Evolutionary conservation across 2,113 vertebrate genomes (phyloP), one percentile per base, ranked within the genome.

Genomic region (Azemiops feae): DNA sequence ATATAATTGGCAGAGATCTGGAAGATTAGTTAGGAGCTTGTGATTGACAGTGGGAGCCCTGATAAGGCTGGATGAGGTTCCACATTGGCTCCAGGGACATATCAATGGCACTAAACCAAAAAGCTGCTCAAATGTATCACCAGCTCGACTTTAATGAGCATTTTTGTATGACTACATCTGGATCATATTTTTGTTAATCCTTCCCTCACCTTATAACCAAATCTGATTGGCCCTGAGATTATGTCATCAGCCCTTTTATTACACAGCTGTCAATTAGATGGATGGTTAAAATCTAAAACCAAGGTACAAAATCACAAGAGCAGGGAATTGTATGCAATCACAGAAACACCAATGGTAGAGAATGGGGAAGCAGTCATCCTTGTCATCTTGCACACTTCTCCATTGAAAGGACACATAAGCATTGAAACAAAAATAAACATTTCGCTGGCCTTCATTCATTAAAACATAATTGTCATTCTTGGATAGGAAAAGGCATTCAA

Each of bases 401-500:
- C n/a, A 43, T 43, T 81, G 57, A 64, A 90, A 50, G 25, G 39
- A 90, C 25, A 50, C 57, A 18, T 47, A 50, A 50, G 43, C 89
- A 60, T 45, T 52, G 45, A 90, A 90, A 64, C 16, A n/a, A 69
- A 47, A 90, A n/a, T 27, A 69, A 7, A 90, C 89, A 69, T 47
- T 47, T 1, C 6, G 3, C 50, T 88, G 8, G 16, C 23, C 4
- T 89, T 58, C 97, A 96, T 95, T 97, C 96, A 96, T 96, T 97
- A 92, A 95, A 96, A 97, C 96, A 95, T 96, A 96, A 97, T 96
- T 95, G 89, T 93, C 95, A 94, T 96, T 95, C 93, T 91, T 85
- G 85, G 39, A 93, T 96, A 96, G 89, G 30, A 89, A 96, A 96
- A 95, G 93, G 90, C 92, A 94, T 94, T 94, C 92, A 87, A 0